Evolutionary conservation across 2,888 invertebrate species (phyloP).

Genomic region (Crematogaster levior): DNA sequence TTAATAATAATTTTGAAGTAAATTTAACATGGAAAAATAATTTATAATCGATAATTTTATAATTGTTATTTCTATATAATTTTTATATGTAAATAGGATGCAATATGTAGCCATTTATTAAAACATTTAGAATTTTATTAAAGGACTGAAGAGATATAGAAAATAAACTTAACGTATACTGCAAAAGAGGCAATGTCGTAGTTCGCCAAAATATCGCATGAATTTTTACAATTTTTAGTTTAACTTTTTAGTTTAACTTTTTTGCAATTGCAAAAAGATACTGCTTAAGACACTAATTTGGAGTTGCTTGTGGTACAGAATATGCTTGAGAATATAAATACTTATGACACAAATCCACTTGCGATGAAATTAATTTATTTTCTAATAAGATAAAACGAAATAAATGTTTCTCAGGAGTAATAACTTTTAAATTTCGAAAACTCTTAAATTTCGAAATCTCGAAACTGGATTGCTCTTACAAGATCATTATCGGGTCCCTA

Average conservation of each 20-base stretch:
- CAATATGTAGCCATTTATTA: background rate
- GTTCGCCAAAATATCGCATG: slow-evolving; percentile 16
- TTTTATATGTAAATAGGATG: background rate
- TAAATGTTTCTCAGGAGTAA: background rate
- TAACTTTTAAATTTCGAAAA: background rate
- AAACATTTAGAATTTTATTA: background rate
- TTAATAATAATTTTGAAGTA: background rate
- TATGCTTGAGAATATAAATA: background rate
- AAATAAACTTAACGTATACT: background rate
- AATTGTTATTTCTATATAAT: slow-evolving; percentile 9
- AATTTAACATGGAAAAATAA: background rate
- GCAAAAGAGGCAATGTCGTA: background rate
- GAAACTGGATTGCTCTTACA: background rate
- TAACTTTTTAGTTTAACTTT: background rate
- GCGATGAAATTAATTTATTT: background rate
- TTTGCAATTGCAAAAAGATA: slow-evolving; percentile 17
- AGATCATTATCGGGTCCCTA: background rate
- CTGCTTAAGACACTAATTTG: slow-evolving; percentile 8
- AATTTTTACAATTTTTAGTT: slow-evolving; percentile 1
- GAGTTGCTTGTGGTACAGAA: background rate
- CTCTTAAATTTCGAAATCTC: background rate
- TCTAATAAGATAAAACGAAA: background rate
- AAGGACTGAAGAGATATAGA: slow-evolving; percentile 5
- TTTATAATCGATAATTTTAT: background rate
- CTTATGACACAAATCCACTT: background rate